Base-by-base conservation (phyloP, 92 coral and sea anemone genomes). In the Siderastrea siderea region DNA sequence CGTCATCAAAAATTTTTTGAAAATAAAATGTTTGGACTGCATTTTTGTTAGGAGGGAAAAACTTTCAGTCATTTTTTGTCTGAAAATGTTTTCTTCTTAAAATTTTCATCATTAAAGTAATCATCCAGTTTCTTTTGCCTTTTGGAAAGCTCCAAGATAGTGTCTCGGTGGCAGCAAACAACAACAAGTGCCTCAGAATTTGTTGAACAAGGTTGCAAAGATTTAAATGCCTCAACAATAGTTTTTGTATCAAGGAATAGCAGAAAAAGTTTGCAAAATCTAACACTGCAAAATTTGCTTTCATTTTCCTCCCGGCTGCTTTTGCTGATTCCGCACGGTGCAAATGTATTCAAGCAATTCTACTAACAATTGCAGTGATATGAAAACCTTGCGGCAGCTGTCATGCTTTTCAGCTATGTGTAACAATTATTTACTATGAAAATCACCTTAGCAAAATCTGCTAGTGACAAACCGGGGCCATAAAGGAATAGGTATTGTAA, bases 281-380 rank as follows among this genome's bases (percentile, higher is more conserved):
- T 53, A 15, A 26, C 68, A 13, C 68, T 64, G 68, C 68, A 2
- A 64, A 64, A 15, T 64, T 26, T 2, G 68, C 14, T 15, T 64
- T 64, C 68, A 64, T 64, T 64, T 64, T 64, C 68, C 68, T 64
- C 68, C 68, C 68, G 68, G 68, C 68, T 26, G 43, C 68, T 64
- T 26, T 26, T 26, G 38, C 38, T 26, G 38, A 26, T 26, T 26
- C 38, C 38, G 38, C 38, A 26, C 0, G 68, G 0, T 64, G 68
- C 68, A 64, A 64, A 64, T 64, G 68, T 64, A 64, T 15, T 11
- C 19, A 15, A 64, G 68, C 43, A 16, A 64, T 64, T 64, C 43
- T 64, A 4, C 68, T 64, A 26, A 11, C 68, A 64, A 64, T 64
- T 16, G 68, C 68, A 64, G 68, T 13, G 68, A 64, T 64, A 15